Evolutionary conservation across 2,113 vertebrate genomes (phyloP), one percentile per base, ranked within the genome.

Genomic region (Oryzias celebensis): DNA sequence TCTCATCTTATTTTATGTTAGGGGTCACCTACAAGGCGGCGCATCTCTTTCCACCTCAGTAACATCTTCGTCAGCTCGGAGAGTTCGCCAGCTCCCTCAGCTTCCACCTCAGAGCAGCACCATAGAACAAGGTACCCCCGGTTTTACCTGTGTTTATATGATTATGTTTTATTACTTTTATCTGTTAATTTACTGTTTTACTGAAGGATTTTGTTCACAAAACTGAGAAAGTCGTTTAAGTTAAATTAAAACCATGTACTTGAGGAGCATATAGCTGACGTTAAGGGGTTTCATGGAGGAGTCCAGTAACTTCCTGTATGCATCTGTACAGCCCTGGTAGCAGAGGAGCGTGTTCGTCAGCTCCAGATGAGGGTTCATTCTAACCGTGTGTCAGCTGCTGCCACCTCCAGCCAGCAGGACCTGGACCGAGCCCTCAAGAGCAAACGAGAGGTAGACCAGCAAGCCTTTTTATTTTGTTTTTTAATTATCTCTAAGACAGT

Each of bases 291-390:
- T 28, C 26, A 28, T 28, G 26, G 26, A 6, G 26, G 5, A 6
- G 26, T 28, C 26, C 26, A 28, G 7, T 28, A 28, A 28, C 36
- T 12, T 36, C 36, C 36, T 36, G 36, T 3, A 12, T 42, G 42
- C 61, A 2, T 76, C 14, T 62, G 7, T 75, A 53, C 26, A 94
- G 96, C 93, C 88, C 94, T 96, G 92, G 95, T 95, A 91, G 94
- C 95, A 92, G 97, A 99, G 87, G 95, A 98, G 82, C 90, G 94
- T 74, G 92, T 95, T 0, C 94, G 94, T 90, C 92, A 95, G 91
- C 93, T 96, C 92, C 94, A 95, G 92, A 94, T 94, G 90, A 96
- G 95, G 93, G 87, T 96, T 82, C 95, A 94, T 75, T 93, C 94
- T 84, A 95, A 94, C 92, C 94, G 95, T 83, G 91, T 92, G 85